Evolutionary conservation across 2,113 vertebrate genomes (phyloP).

Genomic region (Larimichthys polyactis): DNA sequence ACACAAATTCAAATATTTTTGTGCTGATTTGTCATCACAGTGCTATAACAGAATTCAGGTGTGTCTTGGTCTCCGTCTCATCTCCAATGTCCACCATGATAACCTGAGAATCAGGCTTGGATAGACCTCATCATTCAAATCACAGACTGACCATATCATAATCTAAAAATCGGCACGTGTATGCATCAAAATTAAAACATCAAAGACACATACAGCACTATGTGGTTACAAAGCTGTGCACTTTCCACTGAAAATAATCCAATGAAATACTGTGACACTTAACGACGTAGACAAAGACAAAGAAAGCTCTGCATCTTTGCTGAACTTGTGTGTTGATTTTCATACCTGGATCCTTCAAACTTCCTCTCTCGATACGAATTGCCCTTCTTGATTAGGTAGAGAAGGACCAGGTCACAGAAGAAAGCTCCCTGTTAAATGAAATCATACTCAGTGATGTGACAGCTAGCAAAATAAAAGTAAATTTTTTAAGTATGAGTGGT

Average conservation of each 20-base stretch:
- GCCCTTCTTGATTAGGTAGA: constrained; percentile 91
- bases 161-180: neutral
- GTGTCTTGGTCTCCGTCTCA: too few relatives aligned
- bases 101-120: too few relatives aligned
- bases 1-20: too few relatives aligned
- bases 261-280: too few relatives aligned
- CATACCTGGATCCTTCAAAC: constrained; percentile 87
- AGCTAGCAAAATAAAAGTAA: neutral
- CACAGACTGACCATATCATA: neutral
- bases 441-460: neutral
- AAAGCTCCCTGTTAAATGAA: constrained; percentile 86
- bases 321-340: neutral
- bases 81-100: too few relatives aligned
- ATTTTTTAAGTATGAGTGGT: neutral
- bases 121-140: neutral
- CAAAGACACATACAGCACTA: neutral
- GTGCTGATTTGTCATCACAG: too few relatives aligned
- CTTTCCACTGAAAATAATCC: too few relatives aligned
- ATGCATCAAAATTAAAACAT: neutral
- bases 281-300: neutral
- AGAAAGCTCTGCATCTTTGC: neutral
- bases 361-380: constrained; percentile 89
- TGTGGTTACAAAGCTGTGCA: neutral
- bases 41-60: too few relatives aligned
- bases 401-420: constrained; percentile 91